Evolutionary conservation across 2,888 invertebrate genomes (phyloP), one percentile per base, ranked within the genome.

Genomic region (Quadroppia sp.): DNA sequence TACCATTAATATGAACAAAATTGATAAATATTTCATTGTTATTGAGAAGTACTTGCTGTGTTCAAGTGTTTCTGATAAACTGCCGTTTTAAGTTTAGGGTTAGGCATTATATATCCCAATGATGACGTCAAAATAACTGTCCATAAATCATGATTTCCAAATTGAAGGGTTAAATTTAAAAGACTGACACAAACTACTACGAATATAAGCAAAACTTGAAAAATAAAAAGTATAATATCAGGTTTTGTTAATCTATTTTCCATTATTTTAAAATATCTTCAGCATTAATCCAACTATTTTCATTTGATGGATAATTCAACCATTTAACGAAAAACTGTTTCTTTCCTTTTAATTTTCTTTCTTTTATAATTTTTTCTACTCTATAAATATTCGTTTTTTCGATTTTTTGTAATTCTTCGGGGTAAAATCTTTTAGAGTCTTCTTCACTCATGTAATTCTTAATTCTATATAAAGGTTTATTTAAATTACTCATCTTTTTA

Each of bases 31-130:
- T 11, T 13, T 20, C 11, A 56, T 13, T 4, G 25, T 13, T 20
- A 56, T 17, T 25, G 25, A 56, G 2, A 20, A 56, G 23, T 15
- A 25, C 23, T 25, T 6, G n/a, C 20, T 3, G n/a, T 56, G 11
- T 25, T 23, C 13, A 56, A n/a, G n/a, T 20, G 9, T 13, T 17
- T 20, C 23, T 25, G 11, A 11, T 56, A n/a, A 56, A 20, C 23
- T 2, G 11, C 53, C 2, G 53, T 20, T 56, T 56, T 56, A 2
- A 56, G 13, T 4, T 56, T 56, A 6, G 53, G 53, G 25, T 20
- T 56, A 6, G 53, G 53, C 53, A 56, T 56, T 56, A 56, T 56
- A 56, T 56, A 56, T 2, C 53, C 53, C 2, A 56, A 20, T 11
- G 25, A 20, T 20, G 20, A 11, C 3, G 25, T 56, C n/a, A 56